Conservation (phyloP, 2,113 vertebrate species). For the Gambusia affinis region DNA sequence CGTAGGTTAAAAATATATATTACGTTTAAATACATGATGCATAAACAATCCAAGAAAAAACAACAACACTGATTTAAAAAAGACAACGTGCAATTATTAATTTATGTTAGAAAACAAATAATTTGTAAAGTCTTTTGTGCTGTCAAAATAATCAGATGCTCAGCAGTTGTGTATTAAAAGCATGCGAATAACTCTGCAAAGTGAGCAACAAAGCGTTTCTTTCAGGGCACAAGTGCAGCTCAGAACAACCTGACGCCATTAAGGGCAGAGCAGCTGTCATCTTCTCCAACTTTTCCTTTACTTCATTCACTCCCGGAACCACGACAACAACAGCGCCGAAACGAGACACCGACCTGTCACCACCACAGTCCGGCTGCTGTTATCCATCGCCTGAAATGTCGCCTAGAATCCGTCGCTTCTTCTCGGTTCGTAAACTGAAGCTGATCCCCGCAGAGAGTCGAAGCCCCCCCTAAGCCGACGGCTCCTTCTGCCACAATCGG, state of each 20-base stretch:
- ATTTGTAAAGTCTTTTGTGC: neutral
- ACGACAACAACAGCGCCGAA: neutral
- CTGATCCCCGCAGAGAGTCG: neutral
- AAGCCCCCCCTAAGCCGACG: constrained; percentile 21
- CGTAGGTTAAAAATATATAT: too few species aligned
- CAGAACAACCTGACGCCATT: constrained; percentile 62
- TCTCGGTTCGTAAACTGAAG: constrained; percentile 5
- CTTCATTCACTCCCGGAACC: constrained; percentile 17
- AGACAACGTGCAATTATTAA: too few species aligned
- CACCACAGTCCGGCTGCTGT: constrained; percentile 74
- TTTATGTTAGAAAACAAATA: neutral
- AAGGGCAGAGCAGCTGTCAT: constrained; percentile 48
- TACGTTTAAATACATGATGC: too few species aligned
- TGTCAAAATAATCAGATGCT: neutral
- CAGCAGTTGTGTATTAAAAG: too few species aligned
- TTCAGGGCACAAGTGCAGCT: neutral
- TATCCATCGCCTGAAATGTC: constrained; percentile 67
- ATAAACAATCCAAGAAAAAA: too few species aligned
- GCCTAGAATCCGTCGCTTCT: neutral
- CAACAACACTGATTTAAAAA: too few species aligned
- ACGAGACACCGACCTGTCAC: constrained; percentile 71
- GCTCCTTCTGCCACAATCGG: constrained; percentile 25
- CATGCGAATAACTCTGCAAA: neutral
- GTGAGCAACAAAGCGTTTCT: neutral
- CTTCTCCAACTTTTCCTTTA: constrained; percentile 66